Base-by-base conservation (phyloP, 2,888 invertebrate genomes). In the Andrena dorsata region DNA sequence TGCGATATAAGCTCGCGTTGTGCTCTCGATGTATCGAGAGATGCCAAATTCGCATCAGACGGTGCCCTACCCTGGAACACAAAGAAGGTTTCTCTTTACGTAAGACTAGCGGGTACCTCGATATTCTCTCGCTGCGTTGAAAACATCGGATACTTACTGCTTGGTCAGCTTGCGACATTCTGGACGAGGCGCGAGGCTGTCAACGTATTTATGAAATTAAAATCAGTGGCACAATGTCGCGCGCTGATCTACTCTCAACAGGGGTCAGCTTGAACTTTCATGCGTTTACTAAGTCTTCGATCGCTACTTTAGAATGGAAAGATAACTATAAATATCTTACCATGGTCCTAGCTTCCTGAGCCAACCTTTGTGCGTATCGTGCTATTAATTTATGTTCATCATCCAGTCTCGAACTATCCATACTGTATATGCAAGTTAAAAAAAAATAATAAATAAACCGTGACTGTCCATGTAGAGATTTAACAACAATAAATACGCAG, bases 311-410 rank as follows among this genome's bases (percentile, higher is more conserved):
- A 16, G 16, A 41, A 5, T 16, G 13, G 1, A 5, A 41, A 41
- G 41, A 5, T 41, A 16, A 4, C 16, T 41, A 20, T n/a, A n/a
- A n/a, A 65, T 80, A 78, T 72, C 92, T 92, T 93, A 95, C 95
- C 89, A 95, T 95, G 68, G 97, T 97, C 91, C 97, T 96, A 87
- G 97, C 97, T 94, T 98, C 98, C 90, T 98, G 98, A 10, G 99
- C 99, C 79, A 99, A 95, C 88, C 99, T 95, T 8, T 99, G 98
- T 2, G 99, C 98, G 94, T 99, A 99, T 91, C 99, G 95, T 61
- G 99, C 99, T 93, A 99, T 99, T 83, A 99, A 95, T 82, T 98
- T 96, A 94, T 99, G 99, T 93, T 99, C 99, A 94, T 99, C 99
- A 93, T 99, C 98, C 51, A 93, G 84, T 85, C 93, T 91, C 78